Base-by-base conservation (phyloP, 2,797 vertebrate species). In the Anabacerthia variegaticeps region DNA sequence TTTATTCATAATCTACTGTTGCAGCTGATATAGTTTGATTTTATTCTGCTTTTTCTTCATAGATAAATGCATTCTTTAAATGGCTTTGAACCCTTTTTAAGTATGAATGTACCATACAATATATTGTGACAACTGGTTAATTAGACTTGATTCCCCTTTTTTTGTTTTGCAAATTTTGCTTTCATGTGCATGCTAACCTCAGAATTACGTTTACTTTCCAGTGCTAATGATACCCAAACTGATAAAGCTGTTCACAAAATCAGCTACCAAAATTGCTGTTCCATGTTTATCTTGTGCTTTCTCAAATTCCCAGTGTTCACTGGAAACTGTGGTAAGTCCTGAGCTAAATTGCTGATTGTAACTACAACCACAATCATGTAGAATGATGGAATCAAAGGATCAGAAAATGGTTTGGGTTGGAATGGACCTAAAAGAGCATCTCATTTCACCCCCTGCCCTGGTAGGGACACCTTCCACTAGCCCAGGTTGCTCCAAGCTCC, bases 1-100 rank as follows among this genome's bases (percentile, higher is more conserved):
- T 95, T 95, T 94, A 95, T 87, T 95, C 44, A 94, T 89, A 24
- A 71, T 74, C 77, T 73, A 48, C 14, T 82, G 62, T 73, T 96
- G 41, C 23, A 76, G 27, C 67, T 89, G 69, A 85, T 81, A 68
- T 14, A 65, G 14, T 69, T 75, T 59, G 48, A 83, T 92, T 89
- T 81, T 71, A 65, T 7, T 49, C 43, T 85, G 16, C 7, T 23
- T 76, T 73, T 81, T 58, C 36, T 74, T 85, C 51, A 62, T 46
- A 86, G 79, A 91, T 71, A 94, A 92, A 56, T 56, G 4, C 2
- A n/a, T 82, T 92, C 17, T 93, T 95, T 67, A 54, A 93, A n/a
- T 62, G 34, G 41, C 20, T 96, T 89, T 87, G 66, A 91, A 83
- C 6, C 30, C 48, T 80, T 58, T 62, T 79, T 6, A 88, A 67